A percentile compares a stretch with the other conserved stretches of the same genome.
phyloP scores from a whole-genome alignment of 2,888 invertebrate genomes.

The Platycheirus rosarum region DNA sequence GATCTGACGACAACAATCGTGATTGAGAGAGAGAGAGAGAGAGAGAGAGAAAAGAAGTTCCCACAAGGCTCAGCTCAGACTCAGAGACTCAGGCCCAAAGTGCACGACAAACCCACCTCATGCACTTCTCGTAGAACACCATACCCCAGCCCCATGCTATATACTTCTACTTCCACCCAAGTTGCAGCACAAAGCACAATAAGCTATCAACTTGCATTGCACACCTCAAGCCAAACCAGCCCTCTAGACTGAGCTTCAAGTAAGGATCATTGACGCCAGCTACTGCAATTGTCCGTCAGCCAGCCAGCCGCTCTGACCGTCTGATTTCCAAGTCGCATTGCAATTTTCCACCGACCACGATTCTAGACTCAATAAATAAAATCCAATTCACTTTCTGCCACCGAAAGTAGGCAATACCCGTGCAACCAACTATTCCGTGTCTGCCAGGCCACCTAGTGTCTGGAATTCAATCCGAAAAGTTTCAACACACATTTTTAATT shows the following conservation, averaged over 20 bases:
- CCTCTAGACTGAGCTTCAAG: slow-evolving; percentile 56
- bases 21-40: no score
- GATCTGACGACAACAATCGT: slow-evolving; percentile 3
- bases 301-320: slow-evolving; percentile 64
- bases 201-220: slow-evolving; percentile 54
- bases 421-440: slow-evolving; percentile 31
- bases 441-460: slow-evolving; percentile 1
- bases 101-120: slow-evolving; percentile 23
- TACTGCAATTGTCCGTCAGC: slow-evolving; percentile 69
- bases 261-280: slow-evolving; percentile 57
- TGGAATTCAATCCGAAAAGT: slow-evolving; percentile 16
- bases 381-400: slow-evolving; percentile 29
- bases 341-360: no score
- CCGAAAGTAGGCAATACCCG: slow-evolving; percentile 8
- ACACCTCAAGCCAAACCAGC: slow-evolving; percentile 44
- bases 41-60: neutral
- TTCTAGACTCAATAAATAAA: slow-evolving; percentile 25
- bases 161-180: slow-evolving; percentile 36
- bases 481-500: slow-evolving; percentile 12
- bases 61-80: slow-evolving; percentile 31
- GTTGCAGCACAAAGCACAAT: slow-evolving; percentile 47
- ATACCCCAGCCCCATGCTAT: neutral
- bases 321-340: slow-evolving; percentile 43
- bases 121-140: slow-evolving; percentile 42
- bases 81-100: no score